Conservation (phyloP, 2,888 invertebrate species). For the Trisateles emortualis region DNA sequence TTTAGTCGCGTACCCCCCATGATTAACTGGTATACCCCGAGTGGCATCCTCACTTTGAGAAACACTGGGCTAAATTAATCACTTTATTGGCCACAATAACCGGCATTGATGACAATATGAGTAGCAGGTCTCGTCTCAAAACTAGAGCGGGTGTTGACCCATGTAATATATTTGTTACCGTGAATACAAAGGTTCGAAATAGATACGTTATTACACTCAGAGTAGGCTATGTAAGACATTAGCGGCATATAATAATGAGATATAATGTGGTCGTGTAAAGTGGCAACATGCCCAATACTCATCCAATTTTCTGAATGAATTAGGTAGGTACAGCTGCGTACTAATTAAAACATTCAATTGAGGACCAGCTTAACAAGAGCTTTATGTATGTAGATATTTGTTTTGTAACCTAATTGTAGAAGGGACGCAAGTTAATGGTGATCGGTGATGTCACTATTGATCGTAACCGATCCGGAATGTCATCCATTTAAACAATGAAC, state of each 20-base stretch:
- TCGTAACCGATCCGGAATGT: conserved; percentile 54
- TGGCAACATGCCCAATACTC: conserved; percentile 24
- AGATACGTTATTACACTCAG: conserved; percentile 31
- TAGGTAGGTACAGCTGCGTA: conserved; percentile 20
- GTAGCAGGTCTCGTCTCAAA: conserved; percentile 57
- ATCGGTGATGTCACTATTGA: conserved; percentile 52
- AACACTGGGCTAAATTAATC: conserved; percentile 80
- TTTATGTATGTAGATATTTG: conserved; percentile 17
- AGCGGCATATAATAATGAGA: conserved; percentile 19
- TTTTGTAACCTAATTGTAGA: conserved; percentile 29
- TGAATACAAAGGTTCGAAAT: conserved; percentile 28
- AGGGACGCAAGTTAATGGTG: conserved; percentile 39
- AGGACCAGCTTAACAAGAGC: conserved; percentile 7
- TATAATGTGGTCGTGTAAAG: conserved; percentile 19
- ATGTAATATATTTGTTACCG: conserved; percentile 42
- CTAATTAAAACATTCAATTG: conserved; percentile 15
- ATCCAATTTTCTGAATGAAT: conserved; percentile 19
- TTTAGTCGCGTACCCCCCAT: too few relatives aligned
- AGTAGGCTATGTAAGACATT: conserved; percentile 34
- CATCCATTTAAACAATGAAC: conserved; percentile 53
- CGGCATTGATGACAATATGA: conserved; percentile 63
- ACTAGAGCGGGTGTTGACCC: conserved; percentile 71
- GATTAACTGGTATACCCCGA: too few relatives aligned
- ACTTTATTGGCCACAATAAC: conserved; percentile 79
- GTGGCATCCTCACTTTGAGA: too few relatives aligned